These are phyloP conservation scores for Listronotus bonariensis DNA, from an alignment of 1,140 invertebrate species.

Conservation along the genomic window DNA sequence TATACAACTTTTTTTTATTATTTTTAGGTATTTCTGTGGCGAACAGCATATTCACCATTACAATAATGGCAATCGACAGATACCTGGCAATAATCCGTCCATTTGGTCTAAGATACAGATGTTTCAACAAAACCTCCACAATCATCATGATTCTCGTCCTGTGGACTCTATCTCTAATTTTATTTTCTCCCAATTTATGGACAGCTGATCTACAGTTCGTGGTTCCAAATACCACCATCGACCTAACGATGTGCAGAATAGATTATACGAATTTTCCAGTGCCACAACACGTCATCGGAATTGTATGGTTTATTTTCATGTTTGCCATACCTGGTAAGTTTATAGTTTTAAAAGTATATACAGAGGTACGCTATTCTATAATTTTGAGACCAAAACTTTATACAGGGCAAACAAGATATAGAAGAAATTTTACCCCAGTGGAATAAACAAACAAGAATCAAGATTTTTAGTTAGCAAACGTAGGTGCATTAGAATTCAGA, in stretches of 20 bases:
- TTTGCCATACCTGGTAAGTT: constrained; percentile 70
- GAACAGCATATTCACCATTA: constrained; percentile 78
- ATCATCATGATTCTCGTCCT: constrained; percentile 64
- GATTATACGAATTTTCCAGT: constrained; percentile 55
- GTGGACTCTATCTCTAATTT: constrained; percentile 67
- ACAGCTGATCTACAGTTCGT: constrained; percentile 13
- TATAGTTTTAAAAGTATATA: too few species aligned
- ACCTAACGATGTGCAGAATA: constrained; percentile 60
- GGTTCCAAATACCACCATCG: constrained; percentile 12
- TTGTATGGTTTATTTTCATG: constrained; percentile 71
- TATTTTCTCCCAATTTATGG: constrained; percentile 64
- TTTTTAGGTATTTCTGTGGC: constrained; percentile 73
- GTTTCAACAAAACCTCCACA: constrained; percentile 69
- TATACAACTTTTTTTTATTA: constrained; percentile 18
- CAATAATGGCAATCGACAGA: constrained; percentile 76
- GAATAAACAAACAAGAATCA: too few species aligned
- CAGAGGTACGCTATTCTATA: too few species aligned
- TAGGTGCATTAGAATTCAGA: too few species aligned
- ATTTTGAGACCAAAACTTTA: too few species aligned
- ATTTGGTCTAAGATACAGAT: constrained; percentile 64
- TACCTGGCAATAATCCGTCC: constrained; percentile 77
- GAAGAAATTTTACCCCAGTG: too few species aligned
- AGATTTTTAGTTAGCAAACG: too few species aligned
- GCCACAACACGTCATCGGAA: constrained; percentile 63
- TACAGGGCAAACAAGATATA: too few species aligned